Conservation (phyloP, 2,113 vertebrate genomes). For the Promerops cafer region DNA sequence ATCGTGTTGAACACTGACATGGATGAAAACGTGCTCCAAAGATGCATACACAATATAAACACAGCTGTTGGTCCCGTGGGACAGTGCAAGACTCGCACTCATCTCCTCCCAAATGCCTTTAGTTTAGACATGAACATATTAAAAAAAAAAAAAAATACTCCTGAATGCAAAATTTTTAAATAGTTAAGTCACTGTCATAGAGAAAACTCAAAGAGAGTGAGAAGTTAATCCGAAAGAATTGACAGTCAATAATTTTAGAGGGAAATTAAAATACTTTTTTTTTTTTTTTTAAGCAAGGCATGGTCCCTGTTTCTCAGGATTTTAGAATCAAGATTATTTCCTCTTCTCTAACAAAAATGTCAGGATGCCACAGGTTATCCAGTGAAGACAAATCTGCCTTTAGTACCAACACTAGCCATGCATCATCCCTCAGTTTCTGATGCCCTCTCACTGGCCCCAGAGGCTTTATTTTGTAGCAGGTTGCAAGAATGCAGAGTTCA, state of each 20-base stretch:
- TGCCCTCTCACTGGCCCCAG: background rate
- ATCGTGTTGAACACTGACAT: rapidly evolving
- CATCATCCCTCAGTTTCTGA: background rate
- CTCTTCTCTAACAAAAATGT: background rate
- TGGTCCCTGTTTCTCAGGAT: background rate
- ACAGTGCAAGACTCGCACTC: background rate
- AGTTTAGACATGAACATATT: background rate
- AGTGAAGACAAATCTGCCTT: background rate
- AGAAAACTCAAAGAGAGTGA: background rate
- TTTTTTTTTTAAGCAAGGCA: background rate
- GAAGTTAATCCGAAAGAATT: background rate
- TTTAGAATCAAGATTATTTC: background rate
- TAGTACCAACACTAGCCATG: background rate
- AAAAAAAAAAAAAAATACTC: background rate
- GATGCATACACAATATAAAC: background rate
- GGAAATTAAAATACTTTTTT: background rate
- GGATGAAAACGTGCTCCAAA: background rate
- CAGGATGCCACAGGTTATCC: background rate
- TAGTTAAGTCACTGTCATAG: background rate
- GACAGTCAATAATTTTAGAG: background rate
- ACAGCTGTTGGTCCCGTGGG: background rate
- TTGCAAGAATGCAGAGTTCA: background rate
- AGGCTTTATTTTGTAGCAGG: background rate
- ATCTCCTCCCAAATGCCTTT: background rate
- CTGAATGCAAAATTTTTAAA: background rate